A percentile compares a stretch with the other conserved stretches of the same genome.
Evolutionary conservation across 2,888 invertebrate genomes (phyloP).

Genomic region (Ptycholaimellus sp.): DNA sequence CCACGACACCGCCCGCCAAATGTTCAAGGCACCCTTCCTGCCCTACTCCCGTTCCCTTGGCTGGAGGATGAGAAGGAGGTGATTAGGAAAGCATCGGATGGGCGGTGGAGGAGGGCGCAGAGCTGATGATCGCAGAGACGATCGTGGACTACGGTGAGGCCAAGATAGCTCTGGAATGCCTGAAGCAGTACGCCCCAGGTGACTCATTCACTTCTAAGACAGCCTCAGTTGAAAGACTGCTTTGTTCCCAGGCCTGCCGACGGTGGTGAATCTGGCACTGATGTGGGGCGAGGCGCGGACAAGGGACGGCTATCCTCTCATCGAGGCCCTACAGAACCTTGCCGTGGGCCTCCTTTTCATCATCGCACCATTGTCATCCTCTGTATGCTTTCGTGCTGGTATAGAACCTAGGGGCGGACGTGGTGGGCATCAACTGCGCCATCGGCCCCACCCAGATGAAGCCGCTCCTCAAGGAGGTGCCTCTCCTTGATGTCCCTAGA

Average conservation of each 20-base stretch:
- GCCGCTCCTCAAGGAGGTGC: constrained; percentile 11
- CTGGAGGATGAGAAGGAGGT: no score
- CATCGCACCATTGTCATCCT: no score
- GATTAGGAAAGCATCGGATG: constrained; percentile 25
- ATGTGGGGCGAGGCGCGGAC: constrained; percentile 13
- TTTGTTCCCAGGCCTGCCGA: no score
- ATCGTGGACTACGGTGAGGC: constrained; percentile 21
- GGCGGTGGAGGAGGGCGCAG: constrained; percentile 23
- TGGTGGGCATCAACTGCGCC: constrained; percentile 23
- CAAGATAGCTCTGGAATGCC: constrained; percentile 19
- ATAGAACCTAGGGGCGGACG: constrained; percentile 21
- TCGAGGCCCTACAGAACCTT: not conserved
- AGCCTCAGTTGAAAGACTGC: no score
- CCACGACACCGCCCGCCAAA: constrained; percentile 10
- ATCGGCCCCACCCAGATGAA: constrained; percentile 20
- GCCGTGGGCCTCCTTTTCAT: no score
- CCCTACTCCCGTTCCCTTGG: no score
- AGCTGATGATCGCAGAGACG: constrained; percentile 25
- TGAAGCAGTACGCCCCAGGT: constrained; percentile 20
- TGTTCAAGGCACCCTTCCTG: constrained; percentile 21
- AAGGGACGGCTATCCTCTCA: constrained; percentile 11
- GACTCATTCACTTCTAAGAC: no score
- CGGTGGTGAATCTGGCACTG: constrained; percentile 18
- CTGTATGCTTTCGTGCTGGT: constrained; percentile 6
- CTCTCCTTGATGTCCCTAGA: not conserved